These are phyloP conservation scores for Mimas tiliae DNA, from an alignment of 2,888 invertebrate genomes.

Conservation along the genomic window DNA sequence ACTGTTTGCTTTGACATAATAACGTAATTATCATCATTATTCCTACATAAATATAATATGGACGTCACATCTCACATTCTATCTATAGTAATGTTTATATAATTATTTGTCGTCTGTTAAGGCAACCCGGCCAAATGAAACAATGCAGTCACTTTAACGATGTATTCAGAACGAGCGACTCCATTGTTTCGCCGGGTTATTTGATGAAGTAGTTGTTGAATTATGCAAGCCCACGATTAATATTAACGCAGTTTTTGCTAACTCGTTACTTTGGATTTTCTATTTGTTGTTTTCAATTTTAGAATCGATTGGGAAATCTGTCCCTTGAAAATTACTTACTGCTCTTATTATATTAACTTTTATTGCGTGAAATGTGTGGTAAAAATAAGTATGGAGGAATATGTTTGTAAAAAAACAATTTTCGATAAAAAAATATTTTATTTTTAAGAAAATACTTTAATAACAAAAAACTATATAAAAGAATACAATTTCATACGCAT, in stretches of 20 bases:
- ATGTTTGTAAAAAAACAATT: not conserved
- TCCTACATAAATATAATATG: conserved; percentile 19
- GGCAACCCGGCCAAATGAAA: conserved; percentile 18
- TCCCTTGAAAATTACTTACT: not conserved
- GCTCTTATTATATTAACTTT: not conserved
- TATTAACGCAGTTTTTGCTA: conserved; percentile 18
- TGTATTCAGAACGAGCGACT: conserved; percentile 4
- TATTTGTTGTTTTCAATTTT: conserved; percentile 9
- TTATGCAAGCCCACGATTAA: conserved; percentile 18
- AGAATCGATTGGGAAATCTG: not conserved
- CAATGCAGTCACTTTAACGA: conserved; percentile 7
- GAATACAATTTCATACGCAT: not conserved
- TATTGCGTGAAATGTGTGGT: too few species aligned
- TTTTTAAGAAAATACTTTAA: too few species aligned
- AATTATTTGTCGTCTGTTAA: conserved; percentile 18
- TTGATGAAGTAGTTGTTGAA: conserved; percentile 9
- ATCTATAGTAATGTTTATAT: conserved; percentile 20
- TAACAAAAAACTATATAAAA: not conserved
- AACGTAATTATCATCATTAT: conserved; percentile 19
- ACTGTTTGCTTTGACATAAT: conserved; percentile 11
- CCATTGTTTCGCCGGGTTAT: conserved; percentile 12
- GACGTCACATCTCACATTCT: conserved; percentile 21
- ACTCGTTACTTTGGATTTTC: conserved; percentile 15
- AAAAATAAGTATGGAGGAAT: too few species aligned
- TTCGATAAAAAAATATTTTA: not conserved